phyloP scores from a whole-genome alignment of 2,113 vertebrate genomes.

The Trogon surrucura region DNA sequence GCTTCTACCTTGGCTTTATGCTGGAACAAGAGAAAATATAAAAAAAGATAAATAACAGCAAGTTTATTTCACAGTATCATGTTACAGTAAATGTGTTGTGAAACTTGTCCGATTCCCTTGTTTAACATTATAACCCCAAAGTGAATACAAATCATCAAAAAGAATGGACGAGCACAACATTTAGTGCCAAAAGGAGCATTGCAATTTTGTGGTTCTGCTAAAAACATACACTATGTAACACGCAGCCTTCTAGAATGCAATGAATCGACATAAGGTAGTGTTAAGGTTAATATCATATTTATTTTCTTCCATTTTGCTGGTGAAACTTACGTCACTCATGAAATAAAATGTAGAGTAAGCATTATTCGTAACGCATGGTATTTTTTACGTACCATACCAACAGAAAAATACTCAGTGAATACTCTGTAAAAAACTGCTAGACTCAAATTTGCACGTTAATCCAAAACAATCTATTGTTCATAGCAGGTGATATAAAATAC shows the following conservation, averaged over 20 bases:
- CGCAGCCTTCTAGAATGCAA: background rate
- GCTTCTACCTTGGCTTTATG: slow-evolving; percentile 95
- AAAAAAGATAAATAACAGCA: slow-evolving; percentile 77
- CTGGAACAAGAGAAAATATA: slow-evolving; percentile 79
- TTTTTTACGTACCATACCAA: background rate
- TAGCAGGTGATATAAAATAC: background rate
- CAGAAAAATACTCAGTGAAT: background rate
- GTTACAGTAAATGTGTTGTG: slow-evolving; percentile 71
- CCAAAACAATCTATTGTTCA: background rate
- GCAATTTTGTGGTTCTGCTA: slow-evolving; percentile 48
- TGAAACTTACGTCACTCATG: background rate
- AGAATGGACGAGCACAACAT: slow-evolving; percentile 35
- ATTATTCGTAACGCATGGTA: background rate
- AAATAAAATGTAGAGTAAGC: background rate
- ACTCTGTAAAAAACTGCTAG: background rate
- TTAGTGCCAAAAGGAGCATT: slow-evolving; percentile 68
- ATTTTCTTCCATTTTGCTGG: background rate
- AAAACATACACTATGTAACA: background rate
- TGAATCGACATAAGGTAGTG: background rate
- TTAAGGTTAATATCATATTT: background rate
- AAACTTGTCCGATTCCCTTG: slow-evolving; percentile 74
- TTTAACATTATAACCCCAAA: slow-evolving; percentile 75
- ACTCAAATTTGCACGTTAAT: background rate
- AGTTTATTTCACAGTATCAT: slow-evolving; percentile 64
- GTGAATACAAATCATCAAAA: slow-evolving; percentile 72